Base-by-base conservation (phyloP, 2,888 invertebrate species). In the Hypomecis atomaria region DNA sequence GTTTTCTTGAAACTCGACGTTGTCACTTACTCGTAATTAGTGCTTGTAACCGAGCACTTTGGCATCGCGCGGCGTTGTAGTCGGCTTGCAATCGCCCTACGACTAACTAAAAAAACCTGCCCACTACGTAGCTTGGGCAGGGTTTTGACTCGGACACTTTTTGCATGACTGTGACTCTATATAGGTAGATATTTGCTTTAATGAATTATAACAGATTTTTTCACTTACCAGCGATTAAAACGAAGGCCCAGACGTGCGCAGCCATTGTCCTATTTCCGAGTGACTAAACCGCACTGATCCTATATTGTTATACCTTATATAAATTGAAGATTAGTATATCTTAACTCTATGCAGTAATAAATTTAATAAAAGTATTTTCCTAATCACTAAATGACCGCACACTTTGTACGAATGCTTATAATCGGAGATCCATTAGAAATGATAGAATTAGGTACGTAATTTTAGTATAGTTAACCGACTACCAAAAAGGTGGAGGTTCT, bases 261-360 rank as follows among this genome's bases (percentile, higher is more conserved):
- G 55, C 53, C 65, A 65, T 65, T 49, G 48, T 65, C 10, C 13
- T 40, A 13, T 11, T 42, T 11, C 13, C 6, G 47, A 55, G 54
- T 58, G 55, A 58, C 58, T n/a, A 10, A 34, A 44, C 49, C 56
- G 43, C 48, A 49, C 44, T 40, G 33, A 49, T 11, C 8, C 11
- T 8, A 34, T 37, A 7, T 40, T 42, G 8, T 53, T 49, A 58
- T 55, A n/a, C 50, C 45, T 53, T 57, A 55, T 66, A 62, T 66
- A 59, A 43, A 49, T n/a, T 3, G 11, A 38, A 54, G 48, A 57
- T 57, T 48, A 57, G 13, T 57, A 36, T 57, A 61, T 65, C 54
- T 53, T 40, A 53, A 58, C 40, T 52, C 4, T 52, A 33, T 33
- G n/a, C 6, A 42, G 23, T 6, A 50, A 33, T 40, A 45, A 36